Evolutionary conservation across 2,113 vertebrate species (phyloP), one percentile per base, ranked within the genome.

Genomic region (Grantiella picta): DNA sequence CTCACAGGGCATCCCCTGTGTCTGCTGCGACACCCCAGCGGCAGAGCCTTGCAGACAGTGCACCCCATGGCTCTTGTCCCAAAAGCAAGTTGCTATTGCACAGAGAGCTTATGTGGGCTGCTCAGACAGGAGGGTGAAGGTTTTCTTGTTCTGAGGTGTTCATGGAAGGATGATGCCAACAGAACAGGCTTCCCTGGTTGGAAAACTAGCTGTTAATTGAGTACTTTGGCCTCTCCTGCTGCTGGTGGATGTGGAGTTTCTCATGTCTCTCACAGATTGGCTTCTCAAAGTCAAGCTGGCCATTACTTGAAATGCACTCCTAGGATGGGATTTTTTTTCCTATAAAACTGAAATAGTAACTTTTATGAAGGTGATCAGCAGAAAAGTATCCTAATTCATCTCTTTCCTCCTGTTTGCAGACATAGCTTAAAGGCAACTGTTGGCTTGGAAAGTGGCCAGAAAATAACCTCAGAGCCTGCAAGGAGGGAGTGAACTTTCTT

Each of bases 1-100:
- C 73, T 66, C 0, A 0, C 31, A 52, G 57, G n/a, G 17, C 25
- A 31, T 3, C 7, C 33, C 56, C 36, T 11, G 53, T 5, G 0
- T 22, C 50, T 29, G 28, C 38, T 68, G 42, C 49, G 52, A 59
- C 42, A 22, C 25, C 17, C n/a, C 68, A 15, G 1, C 7, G 45
- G 44, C 71, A 63, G 72, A 64, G 45, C n/a, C 35, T 44, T 44
- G 33, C 1, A 0, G 25, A 49, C 25, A 47, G 28, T 15, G 31
- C 52, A 33, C 66, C 77, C 33, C 25, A 0, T 11, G 12, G 45
- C 35, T 79, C 38, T 35, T 22, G 20, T 57, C 63, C 50, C 52
- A 19, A 24, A 64, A 70, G 15, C n/a, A 36, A 44, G 50, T 24
- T 79, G 40, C 35, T 69, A 5, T 72, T 82, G 42, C 64, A n/a